Conservation (phyloP, 2,888 invertebrate genomes). For the Rutpela maculata region DNA sequence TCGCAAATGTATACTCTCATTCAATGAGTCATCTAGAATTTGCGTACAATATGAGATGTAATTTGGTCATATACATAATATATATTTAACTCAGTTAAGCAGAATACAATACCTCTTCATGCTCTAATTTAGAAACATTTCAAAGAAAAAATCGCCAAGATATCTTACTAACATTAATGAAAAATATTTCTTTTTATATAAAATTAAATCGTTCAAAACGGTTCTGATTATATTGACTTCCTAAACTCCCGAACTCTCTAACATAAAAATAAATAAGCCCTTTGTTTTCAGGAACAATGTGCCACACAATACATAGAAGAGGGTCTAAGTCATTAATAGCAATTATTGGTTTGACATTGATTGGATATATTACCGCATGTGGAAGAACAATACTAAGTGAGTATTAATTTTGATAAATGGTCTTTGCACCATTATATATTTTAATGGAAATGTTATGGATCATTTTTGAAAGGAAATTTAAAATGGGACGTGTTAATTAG, state of each 20-base stretch:
- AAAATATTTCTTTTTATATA: background rate
- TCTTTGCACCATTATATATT: constrained; percentile 35
- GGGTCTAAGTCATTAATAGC: constrained; percentile 53
- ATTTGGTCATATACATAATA: too few species aligned
- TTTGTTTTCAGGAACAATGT: constrained; percentile 55
- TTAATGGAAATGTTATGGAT: constrained; percentile 34
- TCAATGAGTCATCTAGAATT: too few species aligned
- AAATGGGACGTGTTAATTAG: constrained; percentile 16
- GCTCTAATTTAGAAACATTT: too few species aligned
- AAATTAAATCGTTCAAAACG: background rate
- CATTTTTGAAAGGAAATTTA: constrained; percentile 29
- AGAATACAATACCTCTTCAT: too few species aligned
- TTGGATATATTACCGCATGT: constrained; percentile 60
- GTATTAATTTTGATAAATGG: constrained; percentile 61
- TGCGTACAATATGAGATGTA: too few species aligned
- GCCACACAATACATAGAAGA: constrained; percentile 37
- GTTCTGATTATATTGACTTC: background rate
- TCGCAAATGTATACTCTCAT: too few species aligned
- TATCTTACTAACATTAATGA: too few species aligned
- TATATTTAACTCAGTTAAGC: too few species aligned
- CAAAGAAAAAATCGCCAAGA: too few species aligned
- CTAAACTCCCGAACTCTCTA: background rate
- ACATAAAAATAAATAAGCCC: constrained; percentile 40
- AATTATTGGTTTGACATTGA: constrained; percentile 55
- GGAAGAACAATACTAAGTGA: constrained; percentile 68